phyloP scores from a whole-genome alignment of 64 coral and sea anemone species.

The Dendronephthya gigantea region DNA sequence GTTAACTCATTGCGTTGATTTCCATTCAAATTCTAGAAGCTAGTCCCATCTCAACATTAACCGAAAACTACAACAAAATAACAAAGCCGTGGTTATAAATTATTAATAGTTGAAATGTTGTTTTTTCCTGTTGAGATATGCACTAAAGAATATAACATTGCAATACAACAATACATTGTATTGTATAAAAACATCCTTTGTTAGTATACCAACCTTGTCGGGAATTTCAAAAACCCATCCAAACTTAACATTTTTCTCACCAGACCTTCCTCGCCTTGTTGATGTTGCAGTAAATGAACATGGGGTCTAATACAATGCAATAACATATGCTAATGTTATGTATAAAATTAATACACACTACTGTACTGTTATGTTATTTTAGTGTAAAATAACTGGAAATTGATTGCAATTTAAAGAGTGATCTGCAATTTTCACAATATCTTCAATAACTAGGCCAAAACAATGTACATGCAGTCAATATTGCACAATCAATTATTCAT shows the following conservation, averaged over 20 bases:
- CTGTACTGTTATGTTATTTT: too few relatives aligned
- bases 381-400: too few relatives aligned
- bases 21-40: neutral
- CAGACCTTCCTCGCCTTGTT: conserved; percentile 9
- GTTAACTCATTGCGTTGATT: conserved; percentile 12
- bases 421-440: too few relatives aligned
- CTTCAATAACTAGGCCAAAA: too few relatives aligned
- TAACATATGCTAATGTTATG: neutral
- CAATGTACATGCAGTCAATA: too few relatives aligned
- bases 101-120: neutral
- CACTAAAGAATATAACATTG: neutral
- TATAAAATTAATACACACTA: too few relatives aligned
- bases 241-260: conserved; percentile 20
- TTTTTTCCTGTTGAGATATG: neutral
- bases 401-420: too few relatives aligned
- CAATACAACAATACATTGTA: neutral
- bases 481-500: too few relatives aligned
- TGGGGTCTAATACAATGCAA: neutral
- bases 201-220: conserved; percentile 3
- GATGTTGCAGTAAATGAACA: neutral
- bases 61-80: neutral
- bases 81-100: neutral
- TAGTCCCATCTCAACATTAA: conserved; percentile 9
- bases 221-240: conserved; percentile 35
- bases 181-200: neutral